Evolutionary conservation across 2,113 vertebrate genomes (phyloP), one percentile per base, ranked within the genome.

Genomic region (Oncorhynchus nerka): DNA sequence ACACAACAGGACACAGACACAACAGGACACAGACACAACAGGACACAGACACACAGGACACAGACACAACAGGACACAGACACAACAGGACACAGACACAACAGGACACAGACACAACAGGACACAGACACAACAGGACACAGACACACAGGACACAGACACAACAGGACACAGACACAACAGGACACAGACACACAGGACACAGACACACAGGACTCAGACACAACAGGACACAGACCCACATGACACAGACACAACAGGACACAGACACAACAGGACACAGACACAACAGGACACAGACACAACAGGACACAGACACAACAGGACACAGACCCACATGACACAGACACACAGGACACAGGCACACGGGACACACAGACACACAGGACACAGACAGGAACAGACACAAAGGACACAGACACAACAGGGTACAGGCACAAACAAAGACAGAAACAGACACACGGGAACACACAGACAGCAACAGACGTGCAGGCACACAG

Each of bases 11-110:
- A 83, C 88, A 88, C 87, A 84, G 92, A 93, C 92, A n/a, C 88
- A 88, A 93, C 91, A 9, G 5, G 87, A 83, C 88, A 88, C 87
- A 84, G 92, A 93, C 92, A 89, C 88, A n/a, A 93, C 91, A 45
- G 39, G 39, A 45, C 39, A 45, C 39, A 45, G 39, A 2, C 39
- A 9, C 39, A 45, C 39, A 0, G 1, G 39, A 39, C 34, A n/a
- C 59, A 22, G 11, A 22, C 59, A 22, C 59, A n/a, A 61, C 59
- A 61, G 34, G 11, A 61, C 59, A 61, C 59, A 61, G 11, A n/a
- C n/a, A n/a, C n/a, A n/a, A 34, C 32, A 34, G 32, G 4, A n/a
- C n/a, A 59, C 48, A 32, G 5, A 32, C 30, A 5, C 30, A 1
- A 5, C n/a, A 32, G 30, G 9, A 34, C 34, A 39, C 7, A 39